Percentiles rank a stretch among this genome's conserved stretches.
phyloP scores from a whole-genome alignment of 23 tunicate species.

The Halocynthia roretzi region DNA sequence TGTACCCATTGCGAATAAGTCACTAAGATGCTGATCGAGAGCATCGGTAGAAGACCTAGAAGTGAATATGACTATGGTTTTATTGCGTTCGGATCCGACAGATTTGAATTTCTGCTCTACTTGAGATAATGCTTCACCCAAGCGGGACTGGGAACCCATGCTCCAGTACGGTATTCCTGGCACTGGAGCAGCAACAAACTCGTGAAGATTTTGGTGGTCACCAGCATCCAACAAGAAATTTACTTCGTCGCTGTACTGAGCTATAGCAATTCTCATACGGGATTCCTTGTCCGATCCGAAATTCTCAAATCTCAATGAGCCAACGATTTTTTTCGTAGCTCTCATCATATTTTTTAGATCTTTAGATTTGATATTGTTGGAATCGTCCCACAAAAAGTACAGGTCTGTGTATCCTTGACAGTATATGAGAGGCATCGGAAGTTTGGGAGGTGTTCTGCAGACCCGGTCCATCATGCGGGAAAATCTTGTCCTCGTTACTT shows the following conservation, averaged over 20 bases:
- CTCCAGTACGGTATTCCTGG: constrained; percentile 2
- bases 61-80: constrained; percentile 19
- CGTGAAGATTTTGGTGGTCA: not conserved
- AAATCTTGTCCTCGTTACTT: not conserved
- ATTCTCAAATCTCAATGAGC: constrained; percentile 8
- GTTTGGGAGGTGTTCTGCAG: constrained; percentile 29
- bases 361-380: not conserved
- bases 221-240: constrained; percentile 5
- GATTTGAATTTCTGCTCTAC: not conserved
- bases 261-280: constrained; percentile 11
- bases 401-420: constrained; percentile 34
- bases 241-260: constrained; percentile 10
- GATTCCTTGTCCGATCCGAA: constrained; percentile 3
- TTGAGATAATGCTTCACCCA: constrained; percentile 1
- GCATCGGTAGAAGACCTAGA: constrained; percentile 3
- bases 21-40: not conserved
- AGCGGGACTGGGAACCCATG: not conserved
- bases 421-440: constrained; percentile 17
- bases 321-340: constrained; percentile 31
- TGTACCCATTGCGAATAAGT: not conserved
- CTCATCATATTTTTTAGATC: constrained; percentile 22
- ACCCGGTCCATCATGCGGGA: constrained; percentile 5
- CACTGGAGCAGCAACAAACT: not conserved
- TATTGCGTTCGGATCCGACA: constrained; percentile 1
- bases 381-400: constrained; percentile 32